phyloP scores from a whole-genome alignment of 2,888 invertebrate genomes.

The Deilephila porcellus region DNA sequence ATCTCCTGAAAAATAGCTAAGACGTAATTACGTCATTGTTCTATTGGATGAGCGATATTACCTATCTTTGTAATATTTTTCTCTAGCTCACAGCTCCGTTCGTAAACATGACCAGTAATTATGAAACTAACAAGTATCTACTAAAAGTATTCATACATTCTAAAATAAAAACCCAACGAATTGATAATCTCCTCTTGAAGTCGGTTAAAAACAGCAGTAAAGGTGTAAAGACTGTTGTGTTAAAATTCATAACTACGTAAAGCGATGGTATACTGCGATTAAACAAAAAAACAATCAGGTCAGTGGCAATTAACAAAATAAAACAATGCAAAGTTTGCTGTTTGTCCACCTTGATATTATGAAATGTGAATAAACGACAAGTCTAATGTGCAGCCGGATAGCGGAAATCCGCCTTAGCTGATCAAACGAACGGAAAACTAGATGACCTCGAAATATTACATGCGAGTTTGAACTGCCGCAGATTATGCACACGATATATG shows the following conservation, averaged over 20 bases:
- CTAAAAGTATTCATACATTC: too few relatives aligned
- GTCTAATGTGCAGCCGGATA: slow-evolving; percentile 18
- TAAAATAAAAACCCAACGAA: too few relatives aligned
- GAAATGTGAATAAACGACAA: background rate
- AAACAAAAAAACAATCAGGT: background rate
- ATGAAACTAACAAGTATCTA: too few relatives aligned
- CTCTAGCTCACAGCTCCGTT: too few relatives aligned
- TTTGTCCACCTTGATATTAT: background rate
- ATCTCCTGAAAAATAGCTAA: too few relatives aligned
- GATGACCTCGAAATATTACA: slow-evolving; percentile 38
- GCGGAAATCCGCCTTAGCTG: slow-evolving; percentile 42
- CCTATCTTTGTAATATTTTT: too few relatives aligned
- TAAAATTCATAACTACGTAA: background rate
- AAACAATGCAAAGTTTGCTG: background rate
- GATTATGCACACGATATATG: slow-evolving; percentile 16
- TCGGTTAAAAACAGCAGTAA: too few relatives aligned
- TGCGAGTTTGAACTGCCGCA: background rate
- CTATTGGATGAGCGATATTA: too few relatives aligned
- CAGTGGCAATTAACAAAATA: slow-evolving; percentile 1
- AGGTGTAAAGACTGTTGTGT: background rate
- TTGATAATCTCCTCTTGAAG: too few relatives aligned
- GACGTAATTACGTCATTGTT: too few relatives aligned
- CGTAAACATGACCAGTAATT: too few relatives aligned
- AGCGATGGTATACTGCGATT: background rate
- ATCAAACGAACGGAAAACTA: slow-evolving; percentile 46